phyloP scores from a whole-genome alignment of 1,140 invertebrate species.

The Drosophila ogumai region DNA sequence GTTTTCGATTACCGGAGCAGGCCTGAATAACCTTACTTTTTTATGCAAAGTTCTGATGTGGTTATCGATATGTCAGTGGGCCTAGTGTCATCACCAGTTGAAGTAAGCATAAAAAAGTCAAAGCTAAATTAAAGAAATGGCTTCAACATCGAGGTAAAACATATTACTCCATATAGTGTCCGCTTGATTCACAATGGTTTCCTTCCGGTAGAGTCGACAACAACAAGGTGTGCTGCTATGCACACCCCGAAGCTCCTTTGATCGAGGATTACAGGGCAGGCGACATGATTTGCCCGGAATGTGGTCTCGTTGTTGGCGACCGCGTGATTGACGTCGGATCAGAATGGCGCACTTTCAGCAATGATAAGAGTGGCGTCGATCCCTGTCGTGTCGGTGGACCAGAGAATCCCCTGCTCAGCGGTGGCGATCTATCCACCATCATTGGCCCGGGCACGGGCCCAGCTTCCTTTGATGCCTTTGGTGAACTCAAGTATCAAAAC shows the following conservation, averaged over 20 bases:
- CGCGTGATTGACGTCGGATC: slow-evolving; percentile 99
- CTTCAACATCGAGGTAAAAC: slow-evolving; percentile 69
- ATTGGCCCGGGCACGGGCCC: slow-evolving; percentile 96
- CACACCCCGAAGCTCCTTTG: slow-evolving; percentile 97
- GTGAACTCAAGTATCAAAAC: slow-evolving; percentile 96
- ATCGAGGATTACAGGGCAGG: slow-evolving; percentile 99
- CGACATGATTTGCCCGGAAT: slow-evolving; percentile 99
- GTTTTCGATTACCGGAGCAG: too few species aligned
- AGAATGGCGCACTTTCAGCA: slow-evolving; percentile 99
- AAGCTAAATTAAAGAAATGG: slow-evolving; percentile 57
- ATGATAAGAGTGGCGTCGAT: slow-evolving; percentile 98
- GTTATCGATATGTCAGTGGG: neutral
- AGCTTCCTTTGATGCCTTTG: slow-evolving; percentile 92
- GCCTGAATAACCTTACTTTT: too few species aligned
- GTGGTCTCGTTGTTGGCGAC: slow-evolving; percentile 99
- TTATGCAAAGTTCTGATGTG: too few species aligned
- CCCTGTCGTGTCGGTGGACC: slow-evolving; percentile 99
- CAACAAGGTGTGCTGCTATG: slow-evolving; percentile 94
- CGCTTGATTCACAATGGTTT: neutral
- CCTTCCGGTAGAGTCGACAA: slow-evolving; percentile 71
- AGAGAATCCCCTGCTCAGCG: slow-evolving; percentile 97
- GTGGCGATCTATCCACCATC: slow-evolving; percentile 98
- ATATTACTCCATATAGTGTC: neutral
- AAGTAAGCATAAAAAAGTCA: slow-evolving; percentile 25
- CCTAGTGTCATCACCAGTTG: slow-evolving; percentile 25